Evolutionary conservation across 2,113 vertebrate genomes (phyloP).

Genomic region (Sylvicapra grimmia): DNA sequence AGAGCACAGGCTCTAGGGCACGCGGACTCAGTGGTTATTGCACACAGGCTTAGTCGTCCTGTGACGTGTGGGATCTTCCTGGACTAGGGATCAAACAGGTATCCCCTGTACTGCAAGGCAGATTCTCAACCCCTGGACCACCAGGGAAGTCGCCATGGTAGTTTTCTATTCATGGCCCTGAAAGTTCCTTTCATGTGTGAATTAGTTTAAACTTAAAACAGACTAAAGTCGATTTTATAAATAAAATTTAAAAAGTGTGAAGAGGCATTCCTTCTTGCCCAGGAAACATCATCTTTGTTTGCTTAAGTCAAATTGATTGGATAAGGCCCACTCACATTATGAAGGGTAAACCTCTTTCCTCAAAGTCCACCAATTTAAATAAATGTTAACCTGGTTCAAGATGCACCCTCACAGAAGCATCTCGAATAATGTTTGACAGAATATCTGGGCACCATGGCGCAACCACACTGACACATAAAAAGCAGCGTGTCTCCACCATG

Average conservation of each 20-base stretch:
- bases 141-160: background rate
- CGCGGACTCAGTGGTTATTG: accelerated
- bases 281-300: background rate
- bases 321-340: background rate
- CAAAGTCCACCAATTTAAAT: background rate
- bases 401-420: background rate
- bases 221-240: background rate
- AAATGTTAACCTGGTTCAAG: background rate
- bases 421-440: background rate
- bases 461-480: background rate
- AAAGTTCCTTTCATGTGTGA: background rate
- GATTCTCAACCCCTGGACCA: background rate
- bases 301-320: background rate
- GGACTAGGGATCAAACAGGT: background rate
- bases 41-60: background rate
- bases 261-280: background rate
- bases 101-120: background rate
- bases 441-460: background rate
- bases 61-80: background rate
- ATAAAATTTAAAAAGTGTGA: background rate
- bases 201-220: background rate
- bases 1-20: background rate
- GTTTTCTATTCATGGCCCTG: background rate
- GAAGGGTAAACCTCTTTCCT: background rate
- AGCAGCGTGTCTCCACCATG: background rate